Conservation (phyloP, 2,888 invertebrate species). For the Gnatocerus cornutus region DNA sequence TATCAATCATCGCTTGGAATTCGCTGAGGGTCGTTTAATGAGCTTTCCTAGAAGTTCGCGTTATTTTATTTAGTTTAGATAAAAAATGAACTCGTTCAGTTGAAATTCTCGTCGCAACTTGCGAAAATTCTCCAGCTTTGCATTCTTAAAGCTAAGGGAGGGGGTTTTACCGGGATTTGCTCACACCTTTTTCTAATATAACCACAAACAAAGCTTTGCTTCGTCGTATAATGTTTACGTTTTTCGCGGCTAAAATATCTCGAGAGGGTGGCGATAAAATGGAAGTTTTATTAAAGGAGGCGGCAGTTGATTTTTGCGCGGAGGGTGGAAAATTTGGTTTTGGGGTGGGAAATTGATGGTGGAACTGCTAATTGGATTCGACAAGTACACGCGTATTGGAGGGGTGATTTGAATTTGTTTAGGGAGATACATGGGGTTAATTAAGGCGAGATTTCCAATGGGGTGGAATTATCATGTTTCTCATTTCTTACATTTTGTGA, state of each 20-base stretch:
- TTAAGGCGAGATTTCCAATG: too few relatives aligned
- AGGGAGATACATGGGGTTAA: too few relatives aligned
- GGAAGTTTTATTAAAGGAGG: slow-evolving; percentile 12
- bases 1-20: slow-evolving; percentile 21
- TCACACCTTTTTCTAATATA: slow-evolving; percentile 5
- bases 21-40: not conserved
- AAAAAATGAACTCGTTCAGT: not conserved
- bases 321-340: not conserved
- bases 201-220: slow-evolving; percentile 16
- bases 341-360: not conserved
- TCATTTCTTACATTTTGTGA: too few relatives aligned
- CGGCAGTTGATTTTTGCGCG: not conserved
- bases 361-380: slow-evolving; percentile 1
- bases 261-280: slow-evolving; percentile 24
- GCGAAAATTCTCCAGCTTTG: not conserved
- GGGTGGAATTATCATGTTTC: too few relatives aligned
- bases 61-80: not conserved
- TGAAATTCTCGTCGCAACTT: not conserved
- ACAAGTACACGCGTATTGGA: not conserved
- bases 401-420: too few relatives aligned
- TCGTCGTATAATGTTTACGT: slow-evolving; percentile 11
- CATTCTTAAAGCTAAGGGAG: not conserved
- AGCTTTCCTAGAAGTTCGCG: not conserved
- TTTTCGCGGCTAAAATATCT: not conserved
- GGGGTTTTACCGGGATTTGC: slow-evolving; percentile 14